Evolutionary conservation across 2,888 invertebrate species (phyloP), one percentile per base, ranked within the genome.

Genomic region (Caenorhabditis doughertyi): DNA sequence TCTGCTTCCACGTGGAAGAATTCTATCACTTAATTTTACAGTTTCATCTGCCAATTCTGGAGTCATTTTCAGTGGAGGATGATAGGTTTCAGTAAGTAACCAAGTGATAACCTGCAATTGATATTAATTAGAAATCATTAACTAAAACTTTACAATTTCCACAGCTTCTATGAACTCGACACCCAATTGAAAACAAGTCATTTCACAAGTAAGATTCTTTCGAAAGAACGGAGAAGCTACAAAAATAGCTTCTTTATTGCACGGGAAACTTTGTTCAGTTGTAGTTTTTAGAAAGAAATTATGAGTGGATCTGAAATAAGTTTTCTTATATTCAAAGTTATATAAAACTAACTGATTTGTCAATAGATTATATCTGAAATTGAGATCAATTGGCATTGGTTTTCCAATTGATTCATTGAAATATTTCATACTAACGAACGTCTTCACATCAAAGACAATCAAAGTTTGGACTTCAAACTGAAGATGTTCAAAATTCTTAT

Each of bases 241-340:
- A 51, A 18, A 76, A n/a, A 76, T 39, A 2, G 67, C 65, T 51
- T 76, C 74, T 21, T 76, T 76, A 42, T 76, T 76, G 27, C 74
- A 76, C 27, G 58, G 58, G 16, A 58, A 76, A n/a, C 13, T 13
- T 13, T 16, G 11, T 18, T n/a, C 7, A 9, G 32, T 27, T 13
- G 35, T 35, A n/a, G 67, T 67, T 8, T 1, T 18, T 16, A 76
- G 39, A 8, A 21, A 3, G 42, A 76, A 76, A 51, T 76, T 47
- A 56, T 76, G 74, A 9, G 47, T 49, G 5, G 39, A 32, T 58
- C 70, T 71, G 58, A 47, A 64, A 27, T n/a, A 44, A 23, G 18
- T 29, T 16, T 5, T 7, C n/a, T 35, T 35, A 9, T 9, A 32
- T 5, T 18, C 2, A 16, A 21, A 51, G 5, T 2, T 11, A 9